phyloP scores from a whole-genome alignment of 1,140 invertebrate genomes.

The Akabosia matsudoensis region DNA sequence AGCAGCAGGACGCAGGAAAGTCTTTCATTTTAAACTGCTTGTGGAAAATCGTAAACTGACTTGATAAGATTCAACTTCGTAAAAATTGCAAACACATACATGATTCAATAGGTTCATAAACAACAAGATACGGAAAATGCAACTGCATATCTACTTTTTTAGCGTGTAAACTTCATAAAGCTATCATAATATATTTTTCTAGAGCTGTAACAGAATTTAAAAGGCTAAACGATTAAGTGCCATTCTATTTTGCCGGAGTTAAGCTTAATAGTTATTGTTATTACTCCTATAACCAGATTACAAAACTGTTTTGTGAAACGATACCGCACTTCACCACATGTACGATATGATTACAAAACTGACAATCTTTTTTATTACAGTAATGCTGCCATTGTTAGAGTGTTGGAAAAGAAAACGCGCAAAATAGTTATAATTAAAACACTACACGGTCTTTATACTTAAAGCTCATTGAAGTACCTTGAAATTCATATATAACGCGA shows the following conservation, averaged over 20 bases:
- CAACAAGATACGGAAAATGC: too few relatives aligned
- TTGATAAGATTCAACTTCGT: neutral
- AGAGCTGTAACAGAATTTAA: neutral
- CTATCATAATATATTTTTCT: neutral
- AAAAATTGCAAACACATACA: neutral
- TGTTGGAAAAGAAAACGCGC: too few relatives aligned
- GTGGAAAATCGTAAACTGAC: neutral
- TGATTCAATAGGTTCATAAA: too few relatives aligned
- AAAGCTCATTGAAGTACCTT: too few relatives aligned
- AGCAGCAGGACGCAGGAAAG: conserved; percentile 9
- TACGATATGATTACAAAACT: neutral
- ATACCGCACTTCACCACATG: neutral
- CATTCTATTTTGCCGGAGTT: neutral
- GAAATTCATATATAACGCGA: too few relatives aligned
- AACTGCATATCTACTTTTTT: too few relatives aligned
- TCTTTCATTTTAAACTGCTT: neutral
- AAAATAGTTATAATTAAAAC: too few relatives aligned
- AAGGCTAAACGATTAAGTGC: neutral
- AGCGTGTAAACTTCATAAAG: neutral
- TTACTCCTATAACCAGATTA: neutral
- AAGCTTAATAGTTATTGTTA: neutral
- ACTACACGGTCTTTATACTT: too few relatives aligned
- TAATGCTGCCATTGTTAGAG: neutral
- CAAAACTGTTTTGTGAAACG: neutral
- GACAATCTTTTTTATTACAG: neutral